phyloP scores from a whole-genome alignment of 2,113 vertebrate genomes.

The Alligator sinensis region DNA sequence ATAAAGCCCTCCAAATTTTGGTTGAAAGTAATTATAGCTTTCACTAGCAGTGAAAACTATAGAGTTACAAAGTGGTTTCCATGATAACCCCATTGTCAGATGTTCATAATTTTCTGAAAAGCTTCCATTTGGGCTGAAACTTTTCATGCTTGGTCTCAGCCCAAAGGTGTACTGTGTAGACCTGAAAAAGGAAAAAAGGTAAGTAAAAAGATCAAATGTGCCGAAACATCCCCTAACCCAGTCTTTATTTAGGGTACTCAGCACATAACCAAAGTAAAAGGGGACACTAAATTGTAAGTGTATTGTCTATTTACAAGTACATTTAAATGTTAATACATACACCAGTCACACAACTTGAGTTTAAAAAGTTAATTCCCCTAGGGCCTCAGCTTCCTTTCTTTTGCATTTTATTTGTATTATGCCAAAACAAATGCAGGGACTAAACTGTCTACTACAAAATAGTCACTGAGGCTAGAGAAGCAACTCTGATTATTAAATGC shows the following conservation, averaged over 20 bases:
- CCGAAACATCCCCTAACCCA: slow-evolving; percentile 71
- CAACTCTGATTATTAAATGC: slow-evolving; percentile 7
- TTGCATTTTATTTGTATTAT: not conserved
- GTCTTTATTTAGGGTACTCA: slow-evolving; percentile 63
- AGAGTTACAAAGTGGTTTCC: slow-evolving; percentile 72
- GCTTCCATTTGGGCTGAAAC: slow-evolving; percentile 76
- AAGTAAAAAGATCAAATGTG: slow-evolving; percentile 72
- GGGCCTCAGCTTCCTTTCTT: not conserved
- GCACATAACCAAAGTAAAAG: slow-evolving; percentile 53
- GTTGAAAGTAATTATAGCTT: slow-evolving; percentile 56
- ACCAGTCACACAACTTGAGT: slow-evolving; percentile 19
- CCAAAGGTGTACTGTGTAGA: slow-evolving; percentile 76
- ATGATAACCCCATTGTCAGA: slow-evolving; percentile 75
- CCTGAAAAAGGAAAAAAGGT: slow-evolving; percentile 77
- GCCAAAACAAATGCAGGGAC: not conserved
- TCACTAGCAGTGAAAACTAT: slow-evolving; percentile 66
- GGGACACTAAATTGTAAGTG: slow-evolving; percentile 48
- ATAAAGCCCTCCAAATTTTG: slow-evolving; percentile 72
- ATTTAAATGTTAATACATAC: slow-evolving; percentile 27
- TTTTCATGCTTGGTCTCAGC: slow-evolving; percentile 77
- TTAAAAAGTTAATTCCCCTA: not conserved
- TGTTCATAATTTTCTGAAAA: slow-evolving; percentile 77
- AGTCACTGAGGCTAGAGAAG: slow-evolving; percentile 6
- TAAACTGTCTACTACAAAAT: not conserved
- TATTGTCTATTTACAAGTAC: slow-evolving; percentile 41